These are phyloP conservation scores for Hydropotes inermis DNA, from an alignment of 2,113 vertebrate genomes.

Conservation along the genomic window DNA sequence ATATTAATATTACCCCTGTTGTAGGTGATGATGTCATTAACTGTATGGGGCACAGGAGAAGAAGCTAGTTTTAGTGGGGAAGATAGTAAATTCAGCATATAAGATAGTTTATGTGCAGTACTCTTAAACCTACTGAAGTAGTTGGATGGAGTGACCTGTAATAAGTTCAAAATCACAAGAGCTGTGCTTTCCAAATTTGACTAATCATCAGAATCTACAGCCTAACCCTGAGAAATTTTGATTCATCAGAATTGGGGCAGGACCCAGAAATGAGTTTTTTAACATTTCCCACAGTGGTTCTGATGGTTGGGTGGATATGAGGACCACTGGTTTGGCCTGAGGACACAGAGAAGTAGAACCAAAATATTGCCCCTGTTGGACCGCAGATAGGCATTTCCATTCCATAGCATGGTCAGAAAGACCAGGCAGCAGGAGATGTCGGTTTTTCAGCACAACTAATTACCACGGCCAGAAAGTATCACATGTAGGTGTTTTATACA, in stretches of 20 bases:
- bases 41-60: not conserved
- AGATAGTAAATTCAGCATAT: not conserved
- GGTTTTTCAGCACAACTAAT: not conserved
- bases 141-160: not conserved
- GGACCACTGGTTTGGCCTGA: not conserved
- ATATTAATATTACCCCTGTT: not conserved
- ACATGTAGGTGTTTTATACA: not conserved
- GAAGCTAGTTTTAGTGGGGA: not conserved
- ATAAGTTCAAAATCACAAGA: not conserved
- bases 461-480: not conserved
- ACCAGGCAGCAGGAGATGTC: not conserved
- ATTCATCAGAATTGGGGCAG: not conserved
- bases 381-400: not conserved
- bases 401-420: not conserved
- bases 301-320: not conserved
- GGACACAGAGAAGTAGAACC: not conserved
- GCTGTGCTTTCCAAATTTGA: not conserved
- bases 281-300: not conserved
- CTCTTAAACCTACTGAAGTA: not conserved
- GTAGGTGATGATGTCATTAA: not conserved
- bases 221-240: not conserved
- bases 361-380: not conserved
- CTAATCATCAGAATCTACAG: not conserved
- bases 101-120: not conserved
- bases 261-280: not conserved